A percentile compares a stretch with the other conserved stretches of the same genome.
phyloP scores from a whole-genome alignment of 2,888 invertebrate genomes.

The Parnassius mnemosyne region DNA sequence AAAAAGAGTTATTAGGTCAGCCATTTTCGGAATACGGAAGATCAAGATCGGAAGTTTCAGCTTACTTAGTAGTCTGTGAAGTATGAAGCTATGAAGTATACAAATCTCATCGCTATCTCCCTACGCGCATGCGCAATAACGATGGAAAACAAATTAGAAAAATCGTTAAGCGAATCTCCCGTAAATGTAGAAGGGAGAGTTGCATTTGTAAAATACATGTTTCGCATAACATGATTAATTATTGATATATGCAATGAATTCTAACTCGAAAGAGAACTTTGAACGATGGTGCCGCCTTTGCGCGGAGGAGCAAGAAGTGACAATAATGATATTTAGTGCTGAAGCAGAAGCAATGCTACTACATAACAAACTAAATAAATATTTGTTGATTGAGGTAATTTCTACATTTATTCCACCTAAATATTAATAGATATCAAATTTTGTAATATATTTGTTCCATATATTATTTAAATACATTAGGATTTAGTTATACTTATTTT shows the following conservation, averaged over 20 bases:
- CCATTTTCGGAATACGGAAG: too few species aligned
- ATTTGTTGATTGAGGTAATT: conserved; percentile 84
- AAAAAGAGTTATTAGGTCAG: too few species aligned
- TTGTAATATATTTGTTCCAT: neutral
- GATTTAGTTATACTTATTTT: neutral
- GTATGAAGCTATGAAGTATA: conserved; percentile 39
- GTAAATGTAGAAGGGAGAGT: conserved; percentile 26
- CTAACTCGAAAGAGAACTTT: conserved; percentile 48
- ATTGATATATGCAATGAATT: conserved; percentile 39
- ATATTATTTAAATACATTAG: neutral
- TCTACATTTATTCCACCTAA: conserved; percentile 6
- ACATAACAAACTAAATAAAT: conserved; percentile 84
- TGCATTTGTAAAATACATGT: conserved; percentile 26
- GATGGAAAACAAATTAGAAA: conserved; percentile 44
- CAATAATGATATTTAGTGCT: conserved; percentile 83
- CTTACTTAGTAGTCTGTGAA: neutral
- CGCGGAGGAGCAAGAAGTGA: conserved; percentile 80
- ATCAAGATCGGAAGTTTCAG: too few species aligned
- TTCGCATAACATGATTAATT: conserved; percentile 25
- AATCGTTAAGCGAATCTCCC: conserved; percentile 50
- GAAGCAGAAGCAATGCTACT: conserved; percentile 84
- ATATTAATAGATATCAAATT: neutral
- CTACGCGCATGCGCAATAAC: conserved; percentile 59
- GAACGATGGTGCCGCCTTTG: conserved; percentile 83
- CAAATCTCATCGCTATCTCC: conserved; percentile 47